phyloP scores from a whole-genome alignment of 2,797 vertebrate species.

The Acanthopagrus latus region DNA sequence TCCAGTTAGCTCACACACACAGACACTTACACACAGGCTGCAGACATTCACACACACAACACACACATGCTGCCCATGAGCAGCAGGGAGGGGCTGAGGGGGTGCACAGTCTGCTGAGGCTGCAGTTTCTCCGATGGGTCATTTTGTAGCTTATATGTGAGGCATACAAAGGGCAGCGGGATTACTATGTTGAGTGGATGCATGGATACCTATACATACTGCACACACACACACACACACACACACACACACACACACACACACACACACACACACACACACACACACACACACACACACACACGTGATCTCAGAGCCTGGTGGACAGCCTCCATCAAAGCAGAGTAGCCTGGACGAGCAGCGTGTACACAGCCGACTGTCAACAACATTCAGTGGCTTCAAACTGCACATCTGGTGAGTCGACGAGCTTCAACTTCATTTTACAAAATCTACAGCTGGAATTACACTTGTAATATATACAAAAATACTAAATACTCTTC shows the following conservation, averaged over 20 bases:
- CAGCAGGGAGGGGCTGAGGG: slow-evolving; percentile 70
- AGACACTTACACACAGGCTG: slow-evolving; percentile 53
- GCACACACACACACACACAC: slow-evolving; percentile 9
- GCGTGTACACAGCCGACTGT: slow-evolving; percentile 34
- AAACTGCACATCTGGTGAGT: slow-evolving; percentile 51
- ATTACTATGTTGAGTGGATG: slow-evolving; percentile 66
- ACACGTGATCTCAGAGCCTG: slow-evolving; percentile 42
- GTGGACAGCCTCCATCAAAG: slow-evolving; percentile 37
- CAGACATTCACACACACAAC: slow-evolving; percentile 57
- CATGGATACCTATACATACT: slow-evolving; percentile 59
- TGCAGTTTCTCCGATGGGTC: slow-evolving; percentile 74
- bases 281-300: slow-evolving; percentile 8
- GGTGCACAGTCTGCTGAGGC: slow-evolving; percentile 63
- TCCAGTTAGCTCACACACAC: slow-evolving; percentile 51
- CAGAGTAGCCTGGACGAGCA: slow-evolving; percentile 31
- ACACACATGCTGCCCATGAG: slow-evolving; percentile 57
- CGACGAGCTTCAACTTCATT: not conserved
- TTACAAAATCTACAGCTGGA: not conserved
- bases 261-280: not conserved
- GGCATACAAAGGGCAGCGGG: slow-evolving; percentile 76
- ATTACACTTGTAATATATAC: not conserved
- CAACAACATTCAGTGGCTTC: slow-evolving; percentile 18
- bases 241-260: slow-evolving; percentile 2
- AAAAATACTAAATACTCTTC: not conserved
- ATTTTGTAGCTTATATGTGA: slow-evolving; percentile 76